Percentiles rank a stretch among this genome's conserved stretches.
These are phyloP conservation scores for Hippocampus guttulatus DNA, from an alignment of 2,113 vertebrate genomes.

Conservation along the genomic window DNA sequence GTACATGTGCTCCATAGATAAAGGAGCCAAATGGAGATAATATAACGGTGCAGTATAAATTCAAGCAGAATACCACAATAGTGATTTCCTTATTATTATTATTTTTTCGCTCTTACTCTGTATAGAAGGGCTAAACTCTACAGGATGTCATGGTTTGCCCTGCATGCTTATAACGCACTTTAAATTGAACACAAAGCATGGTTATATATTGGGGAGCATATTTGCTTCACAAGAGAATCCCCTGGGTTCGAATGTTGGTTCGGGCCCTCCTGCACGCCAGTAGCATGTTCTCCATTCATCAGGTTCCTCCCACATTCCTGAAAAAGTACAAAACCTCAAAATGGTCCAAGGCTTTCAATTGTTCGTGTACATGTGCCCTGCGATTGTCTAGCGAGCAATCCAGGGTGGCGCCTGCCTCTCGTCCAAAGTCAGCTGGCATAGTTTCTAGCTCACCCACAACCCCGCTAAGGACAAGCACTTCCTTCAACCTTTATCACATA, in stretches of 20 bases:
- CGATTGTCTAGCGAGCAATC: too few relatives aligned
- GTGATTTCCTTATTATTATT: slow-evolving; percentile 32
- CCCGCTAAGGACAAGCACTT: too few relatives aligned
- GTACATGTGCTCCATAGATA: slow-evolving; percentile 52
- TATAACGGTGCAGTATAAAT: slow-evolving; percentile 38
- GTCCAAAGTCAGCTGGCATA: too few relatives aligned
- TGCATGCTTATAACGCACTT: neutral
- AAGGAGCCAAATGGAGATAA: slow-evolving; percentile 44
- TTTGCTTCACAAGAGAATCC: neutral
- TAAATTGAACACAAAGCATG: neutral
- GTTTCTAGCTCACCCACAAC: too few relatives aligned
- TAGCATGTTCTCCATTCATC: neutral
- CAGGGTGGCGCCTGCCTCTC: too few relatives aligned
- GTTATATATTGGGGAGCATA: neutral
- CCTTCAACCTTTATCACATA: too few relatives aligned
- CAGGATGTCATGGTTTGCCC: slow-evolving; percentile 52
- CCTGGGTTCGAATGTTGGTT: neutral
- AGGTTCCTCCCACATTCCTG: neutral
- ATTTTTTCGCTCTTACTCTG: slow-evolving; percentile 16
- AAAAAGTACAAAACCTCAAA: too few relatives aligned
- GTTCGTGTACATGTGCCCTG: too few relatives aligned
- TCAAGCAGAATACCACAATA: slow-evolving; percentile 35
- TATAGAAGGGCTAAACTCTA: slow-evolving; percentile 39
- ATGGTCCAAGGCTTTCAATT: too few relatives aligned
- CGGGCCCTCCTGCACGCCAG: neutral